Evolutionary conservation across 2,113 vertebrate genomes (phyloP), one percentile per base, ranked within the genome.

Genomic region (Sinocyclocheilus anshuiensis): DNA sequence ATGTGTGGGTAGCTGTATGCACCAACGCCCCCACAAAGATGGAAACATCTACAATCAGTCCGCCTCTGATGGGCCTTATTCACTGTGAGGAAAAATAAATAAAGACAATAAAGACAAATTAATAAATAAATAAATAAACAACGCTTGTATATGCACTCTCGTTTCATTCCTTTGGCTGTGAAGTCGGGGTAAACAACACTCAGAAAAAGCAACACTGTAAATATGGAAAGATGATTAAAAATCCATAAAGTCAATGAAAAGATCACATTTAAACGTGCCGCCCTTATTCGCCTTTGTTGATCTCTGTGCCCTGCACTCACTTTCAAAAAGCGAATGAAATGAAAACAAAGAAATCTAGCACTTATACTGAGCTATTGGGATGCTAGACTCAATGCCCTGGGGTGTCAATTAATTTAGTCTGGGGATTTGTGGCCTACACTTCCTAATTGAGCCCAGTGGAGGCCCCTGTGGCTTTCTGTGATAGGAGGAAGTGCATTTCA

Each of bases 391-490:
- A 92, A 94, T 90, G 92, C 94, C 94, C 94, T 91, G 91, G 94
- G 93, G 94, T 93, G 92, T 94, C 95, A 95, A 95, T 95, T 95
- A 95, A 94, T 95, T 94, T 93, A 95, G 94, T 94, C 94, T 93
- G 84, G 94, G 94, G 94, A 94, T 95, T 95, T 94, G 93, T 85
- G 92, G 92, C 93, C 94, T 94, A 92, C 92, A 94, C 94, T 94
- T 91, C 91, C 91, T 95, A 95, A 95, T 95, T 95, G 94, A 94
- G 94, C 94, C 94, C 94, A 92, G 89, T 92, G 93, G 94, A 95
- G 92, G 90, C 90, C 92, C 95, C 93, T 89, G 90, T 91, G 93
- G 94, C 93, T 92, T 88, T 89, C 88, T 87, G 84, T 80, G 88
- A 94, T 93, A 91, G 93, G 89, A 94, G 94, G 91, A 92, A 92